These are phyloP conservation scores for Epistrophe eligans DNA, from an alignment of 2,888 invertebrate genomes.

Conservation along the genomic window DNA sequence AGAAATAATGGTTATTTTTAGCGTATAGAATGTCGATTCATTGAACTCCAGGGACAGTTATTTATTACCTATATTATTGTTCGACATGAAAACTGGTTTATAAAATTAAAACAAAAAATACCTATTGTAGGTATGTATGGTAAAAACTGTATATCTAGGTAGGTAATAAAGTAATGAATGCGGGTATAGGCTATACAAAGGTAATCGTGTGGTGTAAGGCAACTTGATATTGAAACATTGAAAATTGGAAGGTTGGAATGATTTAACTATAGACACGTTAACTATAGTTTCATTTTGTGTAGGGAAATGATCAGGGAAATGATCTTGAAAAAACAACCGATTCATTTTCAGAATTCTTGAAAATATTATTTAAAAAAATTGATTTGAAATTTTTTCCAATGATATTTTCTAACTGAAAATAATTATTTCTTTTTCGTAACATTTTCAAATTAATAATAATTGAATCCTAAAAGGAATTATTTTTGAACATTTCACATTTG, in stretches of 20 bases:
- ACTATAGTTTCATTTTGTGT: neutral
- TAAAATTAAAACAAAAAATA: neutral
- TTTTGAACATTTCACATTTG: too few species aligned
- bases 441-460: too few species aligned
- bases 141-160: neutral
- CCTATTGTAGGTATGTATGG: neutral
- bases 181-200: constrained; percentile 3
- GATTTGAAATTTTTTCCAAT: too few species aligned
- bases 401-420: too few species aligned
- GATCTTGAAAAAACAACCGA: constrained; percentile 13
- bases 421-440: too few species aligned
- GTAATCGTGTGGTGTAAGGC: neutral
- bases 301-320: constrained; percentile 17
- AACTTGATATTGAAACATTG: constrained; percentile 19
- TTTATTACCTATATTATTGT: constrained; percentile 21
- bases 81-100: constrained; percentile 30
- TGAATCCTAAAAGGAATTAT: too few species aligned
- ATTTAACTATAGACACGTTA: constrained; percentile 20
- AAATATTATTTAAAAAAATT: neutral
- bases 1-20: constrained; percentile 28
- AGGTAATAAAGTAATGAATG: constrained; percentile 1
- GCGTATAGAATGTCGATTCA: constrained; percentile 28
- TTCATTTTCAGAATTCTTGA: neutral
- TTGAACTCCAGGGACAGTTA: constrained; percentile 47
- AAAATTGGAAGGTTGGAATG: constrained; percentile 20